Conservation (phyloP, 2,888 invertebrate species). For the Orthosia cruda region DNA sequence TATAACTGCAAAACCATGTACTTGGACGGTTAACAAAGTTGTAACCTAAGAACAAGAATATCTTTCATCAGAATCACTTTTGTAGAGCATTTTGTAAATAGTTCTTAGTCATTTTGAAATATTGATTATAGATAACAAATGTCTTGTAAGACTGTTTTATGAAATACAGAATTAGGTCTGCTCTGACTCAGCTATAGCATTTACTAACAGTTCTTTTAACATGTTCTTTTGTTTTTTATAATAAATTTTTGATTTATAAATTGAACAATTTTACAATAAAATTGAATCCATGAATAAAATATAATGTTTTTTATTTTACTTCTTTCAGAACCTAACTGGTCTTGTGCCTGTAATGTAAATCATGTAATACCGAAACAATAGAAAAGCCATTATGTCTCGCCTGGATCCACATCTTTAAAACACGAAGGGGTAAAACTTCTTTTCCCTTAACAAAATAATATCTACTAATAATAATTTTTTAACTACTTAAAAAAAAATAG, state of each 20-base stretch:
- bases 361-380: too few species aligned
- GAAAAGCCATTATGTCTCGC: too few species aligned
- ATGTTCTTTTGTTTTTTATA: neutral
- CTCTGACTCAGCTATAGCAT: neutral
- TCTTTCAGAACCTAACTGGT: too few species aligned
- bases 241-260: neutral
- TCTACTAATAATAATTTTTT: too few species aligned
- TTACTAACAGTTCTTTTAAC: neutral
- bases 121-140: neutral
- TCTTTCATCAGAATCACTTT: neutral
- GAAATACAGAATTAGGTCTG: neutral
- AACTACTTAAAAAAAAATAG: too few species aligned
- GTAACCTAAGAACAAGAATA: neutral
- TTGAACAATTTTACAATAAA: constrained; percentile 11
- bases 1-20: neutral
- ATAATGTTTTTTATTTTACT: neutral
- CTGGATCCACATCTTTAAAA: too few species aligned
- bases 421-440: too few species aligned
- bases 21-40: neutral
- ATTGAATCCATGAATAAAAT: neutral
- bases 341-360: too few species aligned
- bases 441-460: too few species aligned
- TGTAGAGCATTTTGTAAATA: constrained; percentile 7
- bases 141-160: neutral
- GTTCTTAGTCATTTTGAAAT: constrained; percentile 1